Base-by-base conservation (phyloP, 2,888 invertebrate species). In the Blomia tropicalis region DNA sequence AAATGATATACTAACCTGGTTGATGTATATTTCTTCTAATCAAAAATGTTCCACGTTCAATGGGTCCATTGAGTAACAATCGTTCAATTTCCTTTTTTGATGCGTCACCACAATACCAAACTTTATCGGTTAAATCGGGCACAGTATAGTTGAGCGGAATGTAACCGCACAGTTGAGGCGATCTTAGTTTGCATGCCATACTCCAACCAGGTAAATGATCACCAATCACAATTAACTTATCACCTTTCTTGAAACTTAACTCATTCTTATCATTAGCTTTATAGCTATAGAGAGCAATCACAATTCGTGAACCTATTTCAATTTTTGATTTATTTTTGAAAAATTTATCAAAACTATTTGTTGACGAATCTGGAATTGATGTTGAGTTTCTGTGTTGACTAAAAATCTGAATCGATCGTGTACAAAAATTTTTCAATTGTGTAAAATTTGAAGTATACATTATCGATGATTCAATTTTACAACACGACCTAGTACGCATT, bases 1-100 rank as follows among this genome's bases (percentile, higher is more conserved):
- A 36, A 36, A 17, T 36, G n/a, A n/a, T n/a, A n/a, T n/a, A 11
- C 17, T 11, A 36, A 59, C 61, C 61, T 58, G 30, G 59, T 89
- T 29, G 76, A 90, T 90, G 73, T 92, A 92, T 74, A 96, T 96
- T 63, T 92, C 89, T 58, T 69, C 96, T 79, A 66, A 96, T 89
- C 67, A 96, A 79, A 77, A 88, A 96, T 7, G 92, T 91, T 25
- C 96, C 95, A 5, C 89, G 79, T 2, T 87, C 86, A 75, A 91
- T 88, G 70, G 83, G 85, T 2, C 87, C 86, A 74, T 91, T 87
- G 69, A 92, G 77, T 31, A 96, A 80, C 41, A 91, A 77, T 72
- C 92, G 89, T 72, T 96, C 96, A 0, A 95, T 92, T 74, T 95
- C 92, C 74, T 92, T 92, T 70, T 96, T 80, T 54, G 91, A 86